phyloP scores from a whole-genome alignment of 1,140 invertebrate genomes.

The Drosophila baimaii region DNA sequence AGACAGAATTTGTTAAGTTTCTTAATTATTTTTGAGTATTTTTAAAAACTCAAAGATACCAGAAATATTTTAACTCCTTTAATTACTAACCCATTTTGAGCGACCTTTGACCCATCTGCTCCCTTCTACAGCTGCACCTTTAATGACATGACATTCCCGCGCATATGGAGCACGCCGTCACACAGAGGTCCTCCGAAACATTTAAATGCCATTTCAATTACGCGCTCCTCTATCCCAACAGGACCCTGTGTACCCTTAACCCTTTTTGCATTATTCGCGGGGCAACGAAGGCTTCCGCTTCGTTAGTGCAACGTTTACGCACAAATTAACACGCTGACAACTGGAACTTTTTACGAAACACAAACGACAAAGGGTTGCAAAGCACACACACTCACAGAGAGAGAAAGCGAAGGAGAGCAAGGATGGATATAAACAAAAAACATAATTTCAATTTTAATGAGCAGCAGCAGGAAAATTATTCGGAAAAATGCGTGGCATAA shows the following conservation, averaged over 20 bases:
- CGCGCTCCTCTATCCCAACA: conserved; percentile 44
- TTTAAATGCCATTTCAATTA: conserved; percentile 80
- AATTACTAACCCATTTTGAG: neutral
- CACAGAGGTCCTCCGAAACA: conserved; percentile 46
- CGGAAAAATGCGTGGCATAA: conserved; percentile 46
- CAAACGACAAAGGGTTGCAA: conserved; percentile 65
- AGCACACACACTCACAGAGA: conserved; percentile 20
- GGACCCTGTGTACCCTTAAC: neutral
- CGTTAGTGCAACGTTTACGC: conserved; percentile 78
- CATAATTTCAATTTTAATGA: conserved; percentile 80
- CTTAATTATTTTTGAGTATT: neutral
- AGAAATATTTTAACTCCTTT: neutral
- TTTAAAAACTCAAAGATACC: neutral
- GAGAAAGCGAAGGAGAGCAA: neutral
- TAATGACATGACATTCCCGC: conserved; percentile 57
- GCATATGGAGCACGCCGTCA: conserved; percentile 19
- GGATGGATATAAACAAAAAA: conserved; percentile 53
- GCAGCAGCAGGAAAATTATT: conserved; percentile 44
- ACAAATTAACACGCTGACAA: conserved; percentile 79
- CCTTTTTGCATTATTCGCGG: conserved; percentile 7
- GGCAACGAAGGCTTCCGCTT: conserved; percentile 62
- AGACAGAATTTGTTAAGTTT: too few relatives aligned
- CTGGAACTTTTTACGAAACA: conserved; percentile 64
- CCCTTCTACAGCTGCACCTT: conserved; percentile 10
- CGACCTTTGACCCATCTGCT: conserved; percentile 13